Base-by-base conservation (phyloP, 1,140 invertebrate genomes). In the Bombus polaris region DNA sequence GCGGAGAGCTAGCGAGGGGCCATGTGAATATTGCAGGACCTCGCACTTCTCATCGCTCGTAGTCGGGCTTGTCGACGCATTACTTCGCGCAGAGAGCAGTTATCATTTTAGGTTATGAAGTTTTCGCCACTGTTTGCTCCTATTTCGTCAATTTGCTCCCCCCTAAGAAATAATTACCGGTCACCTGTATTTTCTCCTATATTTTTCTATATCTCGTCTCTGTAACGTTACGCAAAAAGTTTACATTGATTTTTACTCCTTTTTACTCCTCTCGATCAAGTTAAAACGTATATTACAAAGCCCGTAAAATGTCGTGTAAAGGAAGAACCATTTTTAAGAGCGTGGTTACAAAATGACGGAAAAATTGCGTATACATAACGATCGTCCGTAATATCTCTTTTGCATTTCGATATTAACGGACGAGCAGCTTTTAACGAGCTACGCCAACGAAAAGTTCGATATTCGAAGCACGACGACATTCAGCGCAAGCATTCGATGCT, bases 21-120 rank as follows among this genome's bases (percentile, higher is more conserved):
- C 89, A 85, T 86, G 89, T 91, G 90, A 91, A 91, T 91, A 91
- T 91, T 91, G 90, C 89, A 90, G 85, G 84, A 89, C 85, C 70
- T 91, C 85, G 78, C 89, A 84, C 89, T 79, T 90, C 83, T 86
- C 87, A 47, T 87, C 87, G 84, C 73, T 79, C 75, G 81, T 86
- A 78, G 87, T 87, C 90, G 71, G 68, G 44, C 68, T 81, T 72
- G 86, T 90, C 86, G 79, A 42, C 89, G 82, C 65, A 74, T 90
- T 86, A 86, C 88, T 88, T 81, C 87, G 62, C 70, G n/a, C 76
- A 75, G 59, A 37, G 59, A 32, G 59, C 25, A 37, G 83, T 83
- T 79, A 80, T 68, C 79, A 25, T 42, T 79, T 53, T 53, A 77
- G 59, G 78, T 65, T 78, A n/a, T 44, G 42, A 44, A 70, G n/a